phyloP scores from a whole-genome alignment of 2,113 vertebrate species.

The Scophthalmus maximus region DNA sequence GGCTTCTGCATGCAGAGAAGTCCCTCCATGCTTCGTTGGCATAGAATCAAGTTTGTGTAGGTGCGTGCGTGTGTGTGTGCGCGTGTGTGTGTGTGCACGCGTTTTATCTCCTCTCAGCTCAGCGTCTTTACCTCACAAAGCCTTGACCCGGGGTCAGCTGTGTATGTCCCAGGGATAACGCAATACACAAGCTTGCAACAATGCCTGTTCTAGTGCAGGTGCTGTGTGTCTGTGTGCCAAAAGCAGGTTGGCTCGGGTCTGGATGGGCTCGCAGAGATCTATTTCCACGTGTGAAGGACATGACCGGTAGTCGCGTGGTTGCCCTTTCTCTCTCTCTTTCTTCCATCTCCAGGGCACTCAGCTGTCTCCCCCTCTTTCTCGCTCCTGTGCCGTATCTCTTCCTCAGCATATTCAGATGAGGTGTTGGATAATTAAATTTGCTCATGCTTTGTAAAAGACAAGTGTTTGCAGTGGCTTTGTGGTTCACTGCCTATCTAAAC shows the following conservation, averaged over 20 bases:
- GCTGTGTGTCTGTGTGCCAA: conserved; percentile 29
- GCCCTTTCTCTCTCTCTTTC: conserved; percentile 57
- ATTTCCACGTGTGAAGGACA: conserved; percentile 74
- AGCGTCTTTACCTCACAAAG: conserved; percentile 76
- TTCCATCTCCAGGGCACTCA: conserved; percentile 32
- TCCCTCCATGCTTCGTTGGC: conserved; percentile 50
- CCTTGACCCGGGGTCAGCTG: conserved; percentile 72
- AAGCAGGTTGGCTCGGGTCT: conserved; percentile 54
- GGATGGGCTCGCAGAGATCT: conserved; percentile 71
- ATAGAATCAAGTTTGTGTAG: conserved; percentile 28
- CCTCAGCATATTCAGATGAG: conserved; percentile 76
- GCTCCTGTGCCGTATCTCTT: conserved; percentile 45
- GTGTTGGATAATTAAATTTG: conserved; percentile 68
- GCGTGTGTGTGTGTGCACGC: conserved; percentile 37
- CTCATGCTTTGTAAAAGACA: conserved; percentile 49
- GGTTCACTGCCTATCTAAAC: conserved; percentile 40
- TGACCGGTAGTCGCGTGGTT: conserved; percentile 60
- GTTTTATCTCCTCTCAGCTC: conserved; percentile 74
- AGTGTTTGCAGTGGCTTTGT: conserved; percentile 37
- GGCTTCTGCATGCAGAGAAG: conserved; percentile 57
- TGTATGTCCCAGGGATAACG: conserved; percentile 60
- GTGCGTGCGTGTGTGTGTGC: conserved; percentile 12
- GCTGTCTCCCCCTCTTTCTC: conserved; percentile 13
- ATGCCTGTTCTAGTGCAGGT: conserved; percentile 57
- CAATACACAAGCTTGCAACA: conserved; percentile 43